phyloP scores from a whole-genome alignment of 2,113 vertebrate genomes.

The Gymnocephalus cernua region DNA sequence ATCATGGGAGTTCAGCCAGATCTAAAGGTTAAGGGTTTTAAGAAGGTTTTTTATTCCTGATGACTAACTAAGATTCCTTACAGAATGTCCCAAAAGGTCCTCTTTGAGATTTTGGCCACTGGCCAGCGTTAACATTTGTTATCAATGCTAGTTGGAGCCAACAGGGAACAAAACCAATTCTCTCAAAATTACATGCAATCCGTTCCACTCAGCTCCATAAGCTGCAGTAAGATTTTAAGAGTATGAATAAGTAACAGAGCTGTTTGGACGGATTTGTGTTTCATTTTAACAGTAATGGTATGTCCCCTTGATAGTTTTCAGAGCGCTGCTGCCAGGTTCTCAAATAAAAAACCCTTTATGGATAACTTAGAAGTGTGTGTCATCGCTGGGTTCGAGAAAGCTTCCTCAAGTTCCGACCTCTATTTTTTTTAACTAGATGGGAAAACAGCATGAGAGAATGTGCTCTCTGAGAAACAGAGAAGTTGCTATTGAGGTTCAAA shows the following conservation, averaged over 20 bases:
- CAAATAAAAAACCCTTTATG: not conserved
- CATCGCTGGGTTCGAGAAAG: not conserved
- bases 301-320: conserved; percentile 39
- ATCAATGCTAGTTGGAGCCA: conserved; percentile 49
- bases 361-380: not conserved
- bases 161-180: conserved; percentile 60
- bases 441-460: not conserved
- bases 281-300: conserved; percentile 56
- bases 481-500: conserved; percentile 6
- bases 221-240: conserved; percentile 40
- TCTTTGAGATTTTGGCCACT: conserved; percentile 46
- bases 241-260: conserved; percentile 50
- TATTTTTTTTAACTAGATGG: not conserved
- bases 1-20: conserved; percentile 29
- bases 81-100: conserved; percentile 54
- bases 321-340: conserved; percentile 29
- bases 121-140: conserved; percentile 52
- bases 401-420: not conserved
- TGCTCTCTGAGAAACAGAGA: not conserved
- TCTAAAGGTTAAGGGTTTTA: conserved; percentile 44
- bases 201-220: conserved; percentile 36
- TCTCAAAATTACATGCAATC: conserved; percentile 58
- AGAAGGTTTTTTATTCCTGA: conserved; percentile 38
- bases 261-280: conserved; percentile 53
- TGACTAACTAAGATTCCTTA: conserved; percentile 34